A percentile compares a stretch with the other conserved stretches of the same genome.
phyloP scores from a whole-genome alignment of 2,797 vertebrate genomes.

The Helicolenus hilgendorfi region DNA sequence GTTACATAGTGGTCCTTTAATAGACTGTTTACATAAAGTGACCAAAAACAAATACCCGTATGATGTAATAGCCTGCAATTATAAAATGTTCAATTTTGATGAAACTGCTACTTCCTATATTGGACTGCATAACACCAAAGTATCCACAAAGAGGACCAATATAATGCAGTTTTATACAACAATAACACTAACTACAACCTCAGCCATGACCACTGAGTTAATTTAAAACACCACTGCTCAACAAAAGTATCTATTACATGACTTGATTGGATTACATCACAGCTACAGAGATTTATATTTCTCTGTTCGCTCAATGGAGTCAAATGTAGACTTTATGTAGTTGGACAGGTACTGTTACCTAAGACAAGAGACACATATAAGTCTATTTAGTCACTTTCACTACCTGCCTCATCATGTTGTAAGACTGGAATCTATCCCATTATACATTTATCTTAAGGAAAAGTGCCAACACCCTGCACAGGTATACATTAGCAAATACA shows the following conservation, averaged over 20 bases:
- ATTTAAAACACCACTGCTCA: background rate
- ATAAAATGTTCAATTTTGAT: background rate
- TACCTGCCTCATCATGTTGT: background rate
- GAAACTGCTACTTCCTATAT: background rate
- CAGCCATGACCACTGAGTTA: background rate
- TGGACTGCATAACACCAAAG: background rate
- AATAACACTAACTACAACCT: background rate
- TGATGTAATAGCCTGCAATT: background rate
- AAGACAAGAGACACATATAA: background rate
- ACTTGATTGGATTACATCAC: background rate
- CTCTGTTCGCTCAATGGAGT: background rate
- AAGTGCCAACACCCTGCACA: background rate
- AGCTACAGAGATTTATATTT: background rate
- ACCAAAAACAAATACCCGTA: background rate
- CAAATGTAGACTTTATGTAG: background rate
- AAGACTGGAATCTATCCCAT: background rate
- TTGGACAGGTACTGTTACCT: background rate
- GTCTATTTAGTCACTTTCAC: background rate
- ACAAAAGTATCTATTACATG: background rate
- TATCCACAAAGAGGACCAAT: background rate
- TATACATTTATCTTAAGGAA: background rate
- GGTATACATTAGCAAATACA: slow-evolving; percentile 2
- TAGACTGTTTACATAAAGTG: background rate
- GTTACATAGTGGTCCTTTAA: too few relatives aligned
- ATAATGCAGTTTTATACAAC: background rate